Conservation (phyloP, 1,140 invertebrate genomes). For the Zaprionus camerounensis region DNA sequence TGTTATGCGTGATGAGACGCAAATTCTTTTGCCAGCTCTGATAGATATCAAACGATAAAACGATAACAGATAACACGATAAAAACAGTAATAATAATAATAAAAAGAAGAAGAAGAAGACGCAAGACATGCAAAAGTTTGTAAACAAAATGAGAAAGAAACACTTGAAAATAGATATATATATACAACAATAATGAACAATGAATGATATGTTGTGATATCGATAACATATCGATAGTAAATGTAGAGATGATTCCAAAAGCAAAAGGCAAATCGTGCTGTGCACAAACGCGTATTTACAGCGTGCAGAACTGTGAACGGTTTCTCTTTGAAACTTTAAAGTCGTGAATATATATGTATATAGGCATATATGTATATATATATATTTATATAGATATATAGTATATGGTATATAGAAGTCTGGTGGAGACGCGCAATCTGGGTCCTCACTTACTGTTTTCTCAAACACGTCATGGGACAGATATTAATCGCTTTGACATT, state of each 20-base stretch:
- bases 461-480: slow-evolving; percentile 98
- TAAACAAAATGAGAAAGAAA: slow-evolving; percentile 30
- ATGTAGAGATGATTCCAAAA: neutral
- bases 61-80: slow-evolving; percentile 33
- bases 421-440: neutral
- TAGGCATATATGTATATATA: neutral
- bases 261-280: neutral
- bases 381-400: neutral
- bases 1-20: slow-evolving; percentile 96
- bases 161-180: slow-evolving; percentile 30
- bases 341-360: neutral
- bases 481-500: slow-evolving; percentile 99
- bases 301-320: neutral
- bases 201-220: neutral
- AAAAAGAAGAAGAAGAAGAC: neutral
- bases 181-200: slow-evolving; percentile 12
- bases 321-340: neutral
- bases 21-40: slow-evolving; percentile 97
- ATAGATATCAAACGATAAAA: slow-evolving; percentile 18
- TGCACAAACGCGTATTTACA: neutral
- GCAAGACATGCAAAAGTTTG: slow-evolving; percentile 57
- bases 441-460: slow-evolving; percentile 98
- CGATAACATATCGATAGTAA: neutral
- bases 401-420: neutral
- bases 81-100: slow-evolving; percentile 16